Percentiles rank a stretch among this genome's conserved stretches.
phyloP scores from a whole-genome alignment of 2,113 vertebrate species.

The Ancistrus triradiatus region DNA sequence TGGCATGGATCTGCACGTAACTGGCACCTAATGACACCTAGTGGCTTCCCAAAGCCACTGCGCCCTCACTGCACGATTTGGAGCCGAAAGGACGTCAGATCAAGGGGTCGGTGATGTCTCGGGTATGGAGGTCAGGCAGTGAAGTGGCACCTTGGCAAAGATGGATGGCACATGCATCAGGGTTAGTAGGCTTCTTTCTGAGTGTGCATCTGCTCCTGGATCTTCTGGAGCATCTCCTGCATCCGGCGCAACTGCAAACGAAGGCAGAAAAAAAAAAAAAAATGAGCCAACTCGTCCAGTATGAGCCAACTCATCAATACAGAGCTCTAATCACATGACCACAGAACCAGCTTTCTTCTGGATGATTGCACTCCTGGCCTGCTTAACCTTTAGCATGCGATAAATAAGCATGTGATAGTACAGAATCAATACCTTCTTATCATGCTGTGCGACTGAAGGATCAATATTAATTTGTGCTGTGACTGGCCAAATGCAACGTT shows the following conservation, averaged over 20 bases:
- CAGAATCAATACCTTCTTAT: too few species aligned
- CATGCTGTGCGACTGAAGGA: too few species aligned
- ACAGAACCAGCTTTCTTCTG: too few species aligned
- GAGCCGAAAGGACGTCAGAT: not conserved
- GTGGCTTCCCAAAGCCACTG: not conserved
- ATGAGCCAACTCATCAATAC: too few species aligned
- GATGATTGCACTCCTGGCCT: too few species aligned
- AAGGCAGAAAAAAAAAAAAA: not conserved
- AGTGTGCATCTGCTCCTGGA: constrained; percentile 77
- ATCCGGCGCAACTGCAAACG: not conserved
- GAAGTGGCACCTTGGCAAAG: too few species aligned
- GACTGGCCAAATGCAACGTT: too few species aligned
- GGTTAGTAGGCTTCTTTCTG: constrained; percentile 67
- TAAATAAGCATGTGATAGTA: too few species aligned
- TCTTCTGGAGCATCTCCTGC: not conserved
- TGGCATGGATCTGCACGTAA: not conserved
- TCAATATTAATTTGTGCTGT: too few species aligned
- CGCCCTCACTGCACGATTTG: too few species aligned
- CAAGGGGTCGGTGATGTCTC: constrained; percentile 15
- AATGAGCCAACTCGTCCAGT: not conserved
- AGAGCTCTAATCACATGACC: constrained; percentile 2
- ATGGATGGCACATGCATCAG: constrained; percentile 17
- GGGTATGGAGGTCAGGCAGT: constrained; percentile 24
- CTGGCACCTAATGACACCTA: not conserved
- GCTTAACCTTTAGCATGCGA: not conserved